A percentile compares a stretch with the other conserved stretches of the same genome.
Conservation (phyloP, 2,797 vertebrate species). For the Phrynocephalus guinanensis region DNA sequence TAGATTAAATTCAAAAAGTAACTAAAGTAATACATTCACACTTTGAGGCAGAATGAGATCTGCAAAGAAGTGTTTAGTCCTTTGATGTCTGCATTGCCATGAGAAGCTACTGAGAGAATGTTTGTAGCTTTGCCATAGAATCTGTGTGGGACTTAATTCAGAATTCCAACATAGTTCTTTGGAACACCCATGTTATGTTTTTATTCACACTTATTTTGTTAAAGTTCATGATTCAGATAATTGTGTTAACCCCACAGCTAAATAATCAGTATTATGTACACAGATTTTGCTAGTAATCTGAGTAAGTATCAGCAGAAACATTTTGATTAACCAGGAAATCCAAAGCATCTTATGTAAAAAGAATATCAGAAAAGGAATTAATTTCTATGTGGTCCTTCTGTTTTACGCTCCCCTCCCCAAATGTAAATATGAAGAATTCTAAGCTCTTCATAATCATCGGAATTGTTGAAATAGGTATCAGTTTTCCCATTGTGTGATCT, state of each 20-base stretch:
- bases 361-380: not conserved
- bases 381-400: not conserved
- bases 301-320: not conserved
- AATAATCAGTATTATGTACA: not conserved
- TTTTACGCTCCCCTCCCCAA: not conserved
- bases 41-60: not conserved
- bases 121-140: not conserved
- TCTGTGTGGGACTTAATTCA: not conserved
- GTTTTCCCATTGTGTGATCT: not conserved
- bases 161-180: not conserved
- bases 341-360: not conserved
- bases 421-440: not conserved
- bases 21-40: not conserved
- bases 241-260: not conserved
- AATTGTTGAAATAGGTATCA: not conserved
- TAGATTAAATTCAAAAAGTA: not conserved
- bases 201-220: not conserved
- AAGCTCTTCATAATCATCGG: not conserved
- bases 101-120: not conserved
- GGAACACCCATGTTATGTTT: not conserved
- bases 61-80: not conserved
- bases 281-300: not conserved
- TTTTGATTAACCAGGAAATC: not conserved
- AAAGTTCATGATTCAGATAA: not conserved
- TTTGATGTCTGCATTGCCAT: not conserved